Conservation (phyloP, 2,113 vertebrate species). For the Zootoca vivipara region DNA sequence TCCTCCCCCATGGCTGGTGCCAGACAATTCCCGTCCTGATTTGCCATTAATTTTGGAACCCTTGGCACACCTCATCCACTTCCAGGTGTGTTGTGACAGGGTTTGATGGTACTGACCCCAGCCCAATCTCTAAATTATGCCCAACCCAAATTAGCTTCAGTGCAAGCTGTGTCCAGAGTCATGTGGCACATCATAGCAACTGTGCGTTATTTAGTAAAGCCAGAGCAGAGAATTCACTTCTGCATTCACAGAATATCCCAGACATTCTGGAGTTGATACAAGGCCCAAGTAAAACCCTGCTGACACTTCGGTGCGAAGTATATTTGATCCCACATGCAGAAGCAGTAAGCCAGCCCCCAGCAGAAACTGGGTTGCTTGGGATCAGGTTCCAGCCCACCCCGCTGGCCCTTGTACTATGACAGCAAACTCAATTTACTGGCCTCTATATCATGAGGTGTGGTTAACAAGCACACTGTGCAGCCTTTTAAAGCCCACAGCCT, state of each 20-base stretch:
- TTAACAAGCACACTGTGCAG: not conserved
- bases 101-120: not conserved
- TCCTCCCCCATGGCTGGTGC: not conserved
- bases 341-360: not conserved
- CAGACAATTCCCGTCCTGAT: not conserved
- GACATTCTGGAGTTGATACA: not conserved
- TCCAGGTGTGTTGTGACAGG: not conserved
- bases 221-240: conserved; percentile 72
- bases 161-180: not conserved
- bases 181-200: conserved; percentile 34
- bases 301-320: not conserved
- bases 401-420: not conserved
- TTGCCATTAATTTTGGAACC: not conserved
- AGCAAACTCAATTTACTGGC: not conserved
- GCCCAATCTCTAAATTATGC: not conserved
- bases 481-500: not conserved
- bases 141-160: not conserved
- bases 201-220: conserved; percentile 44
- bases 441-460: not conserved
- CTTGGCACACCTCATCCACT: not conserved
- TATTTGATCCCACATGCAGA: not conserved
- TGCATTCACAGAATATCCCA: not conserved
- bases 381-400: not conserved
- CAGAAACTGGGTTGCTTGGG: not conserved
- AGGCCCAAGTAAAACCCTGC: not conserved